Conservation (phyloP, 1,140 invertebrate genomes). For the Apis dorsata region DNA sequence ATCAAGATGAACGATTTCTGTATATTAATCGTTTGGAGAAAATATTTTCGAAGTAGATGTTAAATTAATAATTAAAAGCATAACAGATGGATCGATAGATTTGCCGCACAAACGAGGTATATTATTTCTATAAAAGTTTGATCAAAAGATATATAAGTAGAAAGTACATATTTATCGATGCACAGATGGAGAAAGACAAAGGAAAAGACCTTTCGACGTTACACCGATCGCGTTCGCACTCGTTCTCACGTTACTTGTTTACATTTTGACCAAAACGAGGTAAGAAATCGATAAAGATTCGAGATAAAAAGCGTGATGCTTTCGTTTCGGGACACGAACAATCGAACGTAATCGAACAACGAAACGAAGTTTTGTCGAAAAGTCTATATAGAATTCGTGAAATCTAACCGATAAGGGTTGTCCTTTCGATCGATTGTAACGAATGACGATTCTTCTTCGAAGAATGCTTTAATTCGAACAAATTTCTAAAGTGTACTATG, state of each 20-base stretch:
- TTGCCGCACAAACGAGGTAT: not conserved
- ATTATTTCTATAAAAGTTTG: not conserved
- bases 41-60: no score
- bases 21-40: not conserved
- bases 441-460: not conserved
- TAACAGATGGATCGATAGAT: not conserved
- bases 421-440: conserved; percentile 24
- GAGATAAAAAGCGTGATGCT: not conserved
- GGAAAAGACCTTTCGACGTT: not conserved
- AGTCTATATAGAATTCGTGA: no score
- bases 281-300: not conserved
- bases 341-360: conserved; percentile 9
- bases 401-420: conserved; percentile 6
- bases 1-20: not conserved
- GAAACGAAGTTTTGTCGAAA: conserved; percentile 8
- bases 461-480: not conserved
- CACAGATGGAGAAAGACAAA: not conserved
- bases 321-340: conserved; percentile 1
- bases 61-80: not conserved
- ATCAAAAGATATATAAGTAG: not conserved
- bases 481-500: conserved; percentile 8
- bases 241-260: not conserved
- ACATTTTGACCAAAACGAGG: not conserved
- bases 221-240: not conserved
- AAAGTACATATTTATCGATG: not conserved